Percentiles rank a stretch among this genome's conserved stretches.
Evolutionary conservation across 2,888 invertebrate species (phyloP).

Genomic region (Balanococcus diminutus): DNA sequence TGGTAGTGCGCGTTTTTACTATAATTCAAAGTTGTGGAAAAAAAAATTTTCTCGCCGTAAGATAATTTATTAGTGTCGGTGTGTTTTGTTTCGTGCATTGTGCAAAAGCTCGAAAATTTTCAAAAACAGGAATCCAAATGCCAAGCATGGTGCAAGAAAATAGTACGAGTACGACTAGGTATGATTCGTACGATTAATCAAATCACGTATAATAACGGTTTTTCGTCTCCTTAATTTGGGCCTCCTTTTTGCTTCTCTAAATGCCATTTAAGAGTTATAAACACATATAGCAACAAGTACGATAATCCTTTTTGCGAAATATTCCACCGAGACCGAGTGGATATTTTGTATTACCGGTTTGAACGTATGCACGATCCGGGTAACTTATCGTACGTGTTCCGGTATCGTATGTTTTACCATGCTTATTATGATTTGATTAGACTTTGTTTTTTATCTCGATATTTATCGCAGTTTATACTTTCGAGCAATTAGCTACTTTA

Average conservation of each 20-base stretch:
- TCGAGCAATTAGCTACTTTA: neutral
- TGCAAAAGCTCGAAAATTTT: neutral
- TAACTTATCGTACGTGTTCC: neutral
- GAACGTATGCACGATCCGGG: neutral
- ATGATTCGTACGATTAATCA: neutral
- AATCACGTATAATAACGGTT: neutral
- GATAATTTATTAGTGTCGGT: neutral
- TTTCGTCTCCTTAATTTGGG: conserved; percentile 11
- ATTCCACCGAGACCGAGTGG: neutral
- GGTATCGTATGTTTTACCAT: neutral
- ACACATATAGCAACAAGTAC: neutral
- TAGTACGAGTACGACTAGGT: too few species aligned
- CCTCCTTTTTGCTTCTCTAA: neutral
- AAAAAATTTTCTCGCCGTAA: neutral
- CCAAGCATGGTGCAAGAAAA: conserved; percentile 22
- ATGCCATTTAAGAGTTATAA: neutral
- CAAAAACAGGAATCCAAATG: neutral
- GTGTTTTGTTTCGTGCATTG: neutral
- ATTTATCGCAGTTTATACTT: neutral
- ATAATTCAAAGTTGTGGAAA: neutral
- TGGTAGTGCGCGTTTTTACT: neutral
- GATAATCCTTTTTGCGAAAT: neutral
- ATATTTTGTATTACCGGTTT: neutral
- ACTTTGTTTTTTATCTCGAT: neutral
- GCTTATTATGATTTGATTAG: neutral